Evolutionary conservation across 2,797 vertebrate species (phyloP).

Genomic region (Muraenolepis orangiensis): DNA sequence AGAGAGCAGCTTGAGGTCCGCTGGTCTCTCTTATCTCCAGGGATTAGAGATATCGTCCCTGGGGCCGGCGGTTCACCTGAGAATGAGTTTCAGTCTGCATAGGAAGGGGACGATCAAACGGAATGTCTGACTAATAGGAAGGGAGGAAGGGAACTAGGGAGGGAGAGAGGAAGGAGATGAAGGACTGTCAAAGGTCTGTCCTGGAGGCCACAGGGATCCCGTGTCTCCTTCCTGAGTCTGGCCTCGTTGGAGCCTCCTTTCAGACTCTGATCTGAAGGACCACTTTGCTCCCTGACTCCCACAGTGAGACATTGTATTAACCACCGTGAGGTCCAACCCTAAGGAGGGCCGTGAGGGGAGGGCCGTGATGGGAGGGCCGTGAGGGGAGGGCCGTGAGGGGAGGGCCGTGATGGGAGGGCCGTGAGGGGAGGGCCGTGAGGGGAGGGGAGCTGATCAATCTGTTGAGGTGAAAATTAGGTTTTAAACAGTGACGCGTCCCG

Average conservation of each 20-base stretch:
- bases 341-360: not conserved
- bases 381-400: not conserved
- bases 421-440: not conserved
- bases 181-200: constrained; percentile 63
- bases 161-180: constrained; percentile 17
- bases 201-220: constrained; percentile 23
- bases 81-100: constrained; percentile 15
- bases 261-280: constrained; percentile 46
- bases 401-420: not conserved
- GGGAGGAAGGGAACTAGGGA: constrained; percentile 6
- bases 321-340: not conserved
- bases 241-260: constrained; percentile 52
- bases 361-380: no score
- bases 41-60: not conserved
- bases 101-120: constrained; percentile 47
- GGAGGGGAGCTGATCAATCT: constrained; percentile 23
- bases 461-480: constrained; percentile 40
- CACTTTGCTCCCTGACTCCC: constrained; percentile 43
- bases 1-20: not conserved
- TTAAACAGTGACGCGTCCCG: constrained; percentile 31
- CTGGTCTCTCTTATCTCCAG: not conserved
- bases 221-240: constrained; percentile 38
- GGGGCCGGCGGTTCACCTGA: not conserved
- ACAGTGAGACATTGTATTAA: constrained; percentile 7
- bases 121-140: constrained; percentile 52